Conservation (phyloP, 2,888 invertebrate species). For the Miltochrista miniata region DNA sequence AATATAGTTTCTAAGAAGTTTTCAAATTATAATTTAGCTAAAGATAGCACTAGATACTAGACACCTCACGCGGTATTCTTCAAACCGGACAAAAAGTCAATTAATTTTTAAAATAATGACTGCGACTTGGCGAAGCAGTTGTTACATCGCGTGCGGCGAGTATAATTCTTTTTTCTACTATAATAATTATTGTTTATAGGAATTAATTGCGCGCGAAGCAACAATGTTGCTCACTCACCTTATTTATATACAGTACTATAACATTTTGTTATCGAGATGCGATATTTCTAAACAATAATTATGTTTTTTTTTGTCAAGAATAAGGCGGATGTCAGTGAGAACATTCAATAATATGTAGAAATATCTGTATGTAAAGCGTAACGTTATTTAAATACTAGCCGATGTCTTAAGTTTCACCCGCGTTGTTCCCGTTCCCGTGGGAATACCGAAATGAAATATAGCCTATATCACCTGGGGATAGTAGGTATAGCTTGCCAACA, state of each 20-base stretch:
- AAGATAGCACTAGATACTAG: background rate
- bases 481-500: too few relatives aligned
- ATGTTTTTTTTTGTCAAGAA: constrained; percentile 5
- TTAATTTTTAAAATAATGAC: constrained; percentile 1
- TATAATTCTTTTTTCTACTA: constrained; percentile 12
- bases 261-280: constrained; percentile 34
- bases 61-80: background rate
- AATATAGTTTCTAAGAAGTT: too few relatives aligned
- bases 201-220: constrained; percentile 31
- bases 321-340: too few relatives aligned
- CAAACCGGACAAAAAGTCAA: background rate
- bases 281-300: constrained; percentile 13
- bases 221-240: constrained; percentile 46
- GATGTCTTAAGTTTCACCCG: too few relatives aligned
- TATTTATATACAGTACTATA: constrained; percentile 36
- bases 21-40: background rate
- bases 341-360: too few relatives aligned
- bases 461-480: too few relatives aligned
- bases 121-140: background rate
- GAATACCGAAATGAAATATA: too few relatives aligned
- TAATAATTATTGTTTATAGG: constrained; percentile 19
- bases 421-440: too few relatives aligned
- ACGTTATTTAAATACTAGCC: too few relatives aligned
- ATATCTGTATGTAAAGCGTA: too few relatives aligned
- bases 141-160: constrained; percentile 9